Evolutionary conservation across 2,797 vertebrate species (phyloP).

Genomic region (Acanthis flammea): DNA sequence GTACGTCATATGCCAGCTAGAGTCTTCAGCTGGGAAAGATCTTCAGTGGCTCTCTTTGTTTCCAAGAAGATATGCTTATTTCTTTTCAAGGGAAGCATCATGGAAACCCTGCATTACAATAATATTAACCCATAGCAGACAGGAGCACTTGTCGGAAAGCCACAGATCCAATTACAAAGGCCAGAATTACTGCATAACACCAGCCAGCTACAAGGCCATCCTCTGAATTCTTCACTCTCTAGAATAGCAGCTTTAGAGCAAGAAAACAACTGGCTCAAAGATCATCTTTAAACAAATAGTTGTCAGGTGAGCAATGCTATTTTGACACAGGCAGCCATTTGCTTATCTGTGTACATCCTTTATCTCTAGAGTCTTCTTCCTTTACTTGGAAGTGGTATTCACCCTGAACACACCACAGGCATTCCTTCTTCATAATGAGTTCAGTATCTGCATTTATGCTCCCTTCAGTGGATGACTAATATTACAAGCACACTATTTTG

Average conservation of each 20-base stretch:
- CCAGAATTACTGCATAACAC: not conserved
- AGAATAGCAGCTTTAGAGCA: not conserved
- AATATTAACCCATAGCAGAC: not conserved
- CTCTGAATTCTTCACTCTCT: not conserved
- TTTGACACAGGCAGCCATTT: not conserved
- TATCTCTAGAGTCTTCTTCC: not conserved
- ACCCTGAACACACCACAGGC: not conserved
- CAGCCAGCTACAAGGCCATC: not conserved
- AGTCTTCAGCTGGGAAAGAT: not conserved
- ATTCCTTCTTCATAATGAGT: slow-evolving; percentile 15
- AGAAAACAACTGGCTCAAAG: not conserved
- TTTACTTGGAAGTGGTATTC: slow-evolving; percentile 2
- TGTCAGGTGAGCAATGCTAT: not conserved
- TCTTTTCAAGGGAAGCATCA: not conserved
- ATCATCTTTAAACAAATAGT: not conserved
- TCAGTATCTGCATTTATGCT: slow-evolving; percentile 15
- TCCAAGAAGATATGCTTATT: not conserved
- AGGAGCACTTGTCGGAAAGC: not conserved
- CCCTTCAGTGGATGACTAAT: slow-evolving; percentile 51
- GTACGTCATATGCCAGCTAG: not conserved
- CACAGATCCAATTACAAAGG: not conserved
- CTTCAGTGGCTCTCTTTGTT: not conserved
- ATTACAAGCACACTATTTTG: slow-evolving; percentile 36
- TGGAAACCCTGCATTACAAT: not conserved
- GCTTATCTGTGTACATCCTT: not conserved